phyloP scores from a whole-genome alignment of 2,113 vertebrate genomes.

The Cebus imitator region DNA sequence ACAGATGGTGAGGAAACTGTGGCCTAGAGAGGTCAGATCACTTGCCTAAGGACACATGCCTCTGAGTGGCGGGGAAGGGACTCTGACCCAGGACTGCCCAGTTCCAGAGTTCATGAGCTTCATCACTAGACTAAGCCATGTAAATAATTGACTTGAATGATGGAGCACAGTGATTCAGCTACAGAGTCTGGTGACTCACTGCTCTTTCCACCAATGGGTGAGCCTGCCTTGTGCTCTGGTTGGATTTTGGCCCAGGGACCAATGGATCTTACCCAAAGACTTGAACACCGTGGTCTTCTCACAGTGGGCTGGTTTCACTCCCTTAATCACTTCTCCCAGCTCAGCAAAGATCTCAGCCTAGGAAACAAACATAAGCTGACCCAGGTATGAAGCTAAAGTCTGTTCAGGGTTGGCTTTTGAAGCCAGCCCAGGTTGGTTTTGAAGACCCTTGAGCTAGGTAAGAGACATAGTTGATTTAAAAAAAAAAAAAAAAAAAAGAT shows the following conservation, averaged over 20 bases:
- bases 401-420: not conserved
- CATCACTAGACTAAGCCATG: not conserved
- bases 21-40: not conserved
- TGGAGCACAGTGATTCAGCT: not conserved
- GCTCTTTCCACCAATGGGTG: not conserved
- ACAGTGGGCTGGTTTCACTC: conserved; percentile 87
- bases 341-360: conserved; percentile 95
- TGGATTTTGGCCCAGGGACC: conserved; percentile 35
- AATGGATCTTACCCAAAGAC: conserved; percentile 90
- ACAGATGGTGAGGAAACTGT: not conserved
- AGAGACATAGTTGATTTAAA: not conserved
- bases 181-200: not conserved
- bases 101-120: not conserved
- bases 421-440: not conserved
- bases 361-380: conserved; percentile 58
- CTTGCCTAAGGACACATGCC: not conserved
- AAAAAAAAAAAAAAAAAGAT: not conserved
- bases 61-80: not conserved
- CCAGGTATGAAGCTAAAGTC: not conserved
- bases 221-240: conserved; percentile 42
- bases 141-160: conserved; percentile 37
- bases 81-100: not conserved
- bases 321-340: conserved; percentile 94
- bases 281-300: conserved; percentile 97
- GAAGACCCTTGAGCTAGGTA: not conserved